These are phyloP conservation scores for Pseudoips prasinana DNA, from an alignment of 2,888 invertebrate species.

Conservation along the genomic window DNA sequence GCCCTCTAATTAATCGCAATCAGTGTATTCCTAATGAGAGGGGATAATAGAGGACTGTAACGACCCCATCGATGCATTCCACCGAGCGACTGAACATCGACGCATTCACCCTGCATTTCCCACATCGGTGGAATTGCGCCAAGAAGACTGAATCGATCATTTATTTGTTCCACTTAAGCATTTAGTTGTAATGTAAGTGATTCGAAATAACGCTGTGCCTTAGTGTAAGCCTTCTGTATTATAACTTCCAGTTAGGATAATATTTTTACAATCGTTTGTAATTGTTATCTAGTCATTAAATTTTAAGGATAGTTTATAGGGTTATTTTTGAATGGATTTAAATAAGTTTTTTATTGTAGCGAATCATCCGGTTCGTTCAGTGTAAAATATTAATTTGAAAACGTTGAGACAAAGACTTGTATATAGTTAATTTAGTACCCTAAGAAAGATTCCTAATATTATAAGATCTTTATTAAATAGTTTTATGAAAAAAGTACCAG, in stretches of 20 bases:
- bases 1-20: conserved; percentile 81
- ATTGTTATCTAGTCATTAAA: conserved; percentile 77
- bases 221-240: conserved; percentile 58
- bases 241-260: conserved; percentile 58
- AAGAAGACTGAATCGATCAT: conserved; percentile 73
- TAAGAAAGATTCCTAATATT: conserved; percentile 79
- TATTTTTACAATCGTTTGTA: conserved; percentile 50
- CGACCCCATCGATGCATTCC: conserved; percentile 78
- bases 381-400: conserved; percentile 30
- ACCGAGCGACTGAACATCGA: conserved; percentile 58
- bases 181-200: conserved; percentile 67
- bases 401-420: conserved; percentile 73
- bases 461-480: conserved; percentile 55
- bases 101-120: conserved; percentile 68
- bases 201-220: conserved; percentile 73
- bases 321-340: conserved; percentile 13
- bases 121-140: conserved; percentile 64
- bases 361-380: conserved; percentile 5
- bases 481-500: conserved; percentile 45
- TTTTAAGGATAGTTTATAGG: conserved; percentile 50
- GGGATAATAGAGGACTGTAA: conserved; percentile 78
- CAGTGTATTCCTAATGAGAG: conserved; percentile 82
- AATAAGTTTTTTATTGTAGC: conserved; percentile 6
- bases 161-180: conserved; percentile 68
- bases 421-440: conserved; percentile 64